A percentile compares a stretch with the other conserved stretches of the same genome.
phyloP scores from a whole-genome alignment of 1,140 invertebrate genomes.

The Lanistes nyassanus region DNA sequence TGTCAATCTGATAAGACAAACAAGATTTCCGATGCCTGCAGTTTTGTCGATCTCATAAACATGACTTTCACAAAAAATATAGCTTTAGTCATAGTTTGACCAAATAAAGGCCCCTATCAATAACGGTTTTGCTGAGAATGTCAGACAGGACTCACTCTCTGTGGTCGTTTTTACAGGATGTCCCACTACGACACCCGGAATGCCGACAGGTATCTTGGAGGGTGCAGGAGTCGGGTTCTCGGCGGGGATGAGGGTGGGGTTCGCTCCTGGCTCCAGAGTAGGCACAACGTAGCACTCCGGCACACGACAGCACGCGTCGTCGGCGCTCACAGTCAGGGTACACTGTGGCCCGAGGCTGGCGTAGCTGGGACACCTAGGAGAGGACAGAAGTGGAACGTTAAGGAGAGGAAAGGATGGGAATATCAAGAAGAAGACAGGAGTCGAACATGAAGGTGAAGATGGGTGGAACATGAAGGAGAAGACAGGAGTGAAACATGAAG shows the following conservation, averaged over 20 bases:
- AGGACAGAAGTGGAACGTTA: background rate
- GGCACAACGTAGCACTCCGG: conserved; percentile 48
- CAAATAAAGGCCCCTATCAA: too few species aligned
- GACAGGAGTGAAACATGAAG: background rate
- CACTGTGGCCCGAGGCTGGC: conserved; percentile 40
- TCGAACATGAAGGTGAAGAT: background rate
- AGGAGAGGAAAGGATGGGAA: background rate
- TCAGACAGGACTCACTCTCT: background rate
- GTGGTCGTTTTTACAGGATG: background rate
- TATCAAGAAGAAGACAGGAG: background rate
- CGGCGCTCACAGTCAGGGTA: conserved; percentile 42
- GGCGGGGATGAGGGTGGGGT: background rate
- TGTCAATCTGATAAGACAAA: too few species aligned
- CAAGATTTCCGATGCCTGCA: too few species aligned
- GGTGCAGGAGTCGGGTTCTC: background rate
- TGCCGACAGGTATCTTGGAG: background rate
- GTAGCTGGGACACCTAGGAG: conserved; percentile 30
- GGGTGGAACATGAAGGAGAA: background rate
- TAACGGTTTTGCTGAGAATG: too few species aligned
- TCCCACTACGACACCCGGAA: conserved; percentile 6
- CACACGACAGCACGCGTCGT: conserved; percentile 47
- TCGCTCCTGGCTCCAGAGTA: background rate
- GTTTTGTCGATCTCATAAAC: too few species aligned
- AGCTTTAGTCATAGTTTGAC: too few species aligned
- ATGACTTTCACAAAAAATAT: too few species aligned